phyloP scores from a whole-genome alignment of 2,888 invertebrate species.

The Nomada fucata region DNA sequence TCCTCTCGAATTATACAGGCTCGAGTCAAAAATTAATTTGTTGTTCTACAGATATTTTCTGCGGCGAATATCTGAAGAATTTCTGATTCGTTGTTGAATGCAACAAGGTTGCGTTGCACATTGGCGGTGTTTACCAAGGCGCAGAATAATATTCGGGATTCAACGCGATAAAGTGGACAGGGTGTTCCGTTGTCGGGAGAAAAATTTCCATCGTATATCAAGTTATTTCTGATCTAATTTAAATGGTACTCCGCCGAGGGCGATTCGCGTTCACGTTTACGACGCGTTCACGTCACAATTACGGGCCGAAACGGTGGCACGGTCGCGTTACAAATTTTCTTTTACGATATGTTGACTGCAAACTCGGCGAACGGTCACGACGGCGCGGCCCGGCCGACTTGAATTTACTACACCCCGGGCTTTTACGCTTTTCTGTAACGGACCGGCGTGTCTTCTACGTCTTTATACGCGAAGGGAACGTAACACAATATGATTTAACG shows the following conservation, averaged over 20 bases:
- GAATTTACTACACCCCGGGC: conserved; percentile 63
- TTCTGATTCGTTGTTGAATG: too few relatives aligned
- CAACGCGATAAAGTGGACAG: too few relatives aligned
- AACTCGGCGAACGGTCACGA: conserved; percentile 45
- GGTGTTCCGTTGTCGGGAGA: too few relatives aligned
- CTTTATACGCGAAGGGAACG: conserved; percentile 11
- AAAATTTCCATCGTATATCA: conserved; percentile 7
- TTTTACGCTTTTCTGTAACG: conserved; percentile 41
- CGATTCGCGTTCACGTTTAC: conserved; percentile 49
- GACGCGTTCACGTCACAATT: conserved; percentile 58
- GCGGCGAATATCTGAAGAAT: too few relatives aligned
- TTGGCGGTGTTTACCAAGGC: too few relatives aligned
- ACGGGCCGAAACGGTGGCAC: conserved; percentile 59
- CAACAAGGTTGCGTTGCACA: too few relatives aligned
- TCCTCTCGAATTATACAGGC: background rate
- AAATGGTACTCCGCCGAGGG: conserved; percentile 28
- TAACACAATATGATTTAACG: conserved; percentile 31
- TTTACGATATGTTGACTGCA: conserved; percentile 69
- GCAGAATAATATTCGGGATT: too few relatives aligned
- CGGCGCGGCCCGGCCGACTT: conserved; percentile 36
- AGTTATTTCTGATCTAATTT: conserved; percentile 45
- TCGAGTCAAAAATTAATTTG: too few relatives aligned
- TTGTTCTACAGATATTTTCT: too few relatives aligned
- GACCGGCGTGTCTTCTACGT: conserved; percentile 19
- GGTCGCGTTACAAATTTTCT: conserved; percentile 65